A percentile compares a stretch with the other conserved stretches of the same genome.
Evolutionary conservation across 2,797 vertebrate genomes (phyloP).

Genomic region (Lemur catta): DNA sequence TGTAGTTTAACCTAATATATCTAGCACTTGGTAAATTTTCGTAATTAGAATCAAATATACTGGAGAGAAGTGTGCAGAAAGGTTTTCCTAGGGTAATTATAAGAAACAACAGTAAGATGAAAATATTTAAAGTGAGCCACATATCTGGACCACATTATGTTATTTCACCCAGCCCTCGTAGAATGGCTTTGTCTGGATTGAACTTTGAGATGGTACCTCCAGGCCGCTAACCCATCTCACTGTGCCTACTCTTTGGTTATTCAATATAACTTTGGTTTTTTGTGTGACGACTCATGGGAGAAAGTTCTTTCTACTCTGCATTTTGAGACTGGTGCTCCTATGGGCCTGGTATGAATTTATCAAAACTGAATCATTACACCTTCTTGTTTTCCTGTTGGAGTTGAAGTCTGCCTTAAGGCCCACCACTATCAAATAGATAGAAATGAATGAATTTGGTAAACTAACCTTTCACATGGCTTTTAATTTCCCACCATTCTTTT

Average conservation of each 20-base stretch:
- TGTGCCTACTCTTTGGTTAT: too few species aligned
- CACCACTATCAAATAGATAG: not conserved
- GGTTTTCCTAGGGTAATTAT: not conserved
- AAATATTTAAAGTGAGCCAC: not conserved
- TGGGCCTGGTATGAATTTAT: not conserved
- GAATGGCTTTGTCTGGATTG: not conserved
- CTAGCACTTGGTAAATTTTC: not conserved
- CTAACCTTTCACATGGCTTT: not conserved
- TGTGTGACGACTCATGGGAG: not conserved
- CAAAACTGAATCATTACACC: not conserved
- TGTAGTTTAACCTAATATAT: not conserved
- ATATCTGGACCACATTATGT: not conserved
- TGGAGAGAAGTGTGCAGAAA: not conserved
- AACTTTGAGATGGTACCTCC: not conserved
- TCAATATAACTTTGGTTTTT: not conserved
- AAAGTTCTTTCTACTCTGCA: not conserved
- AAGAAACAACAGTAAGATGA: not conserved
- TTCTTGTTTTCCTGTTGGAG: not conserved
- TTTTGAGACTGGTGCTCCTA: not conserved
- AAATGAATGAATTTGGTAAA: not conserved
- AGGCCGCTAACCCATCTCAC: fast-evolving
- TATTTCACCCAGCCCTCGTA: fast-evolving
- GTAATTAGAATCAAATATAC: not conserved
- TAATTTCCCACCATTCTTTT: not conserved
- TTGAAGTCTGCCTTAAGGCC: not conserved